These are phyloP conservation scores for Thinocorus orbignyianus DNA, from an alignment of 2,113 vertebrate species.

Conservation along the genomic window DNA sequence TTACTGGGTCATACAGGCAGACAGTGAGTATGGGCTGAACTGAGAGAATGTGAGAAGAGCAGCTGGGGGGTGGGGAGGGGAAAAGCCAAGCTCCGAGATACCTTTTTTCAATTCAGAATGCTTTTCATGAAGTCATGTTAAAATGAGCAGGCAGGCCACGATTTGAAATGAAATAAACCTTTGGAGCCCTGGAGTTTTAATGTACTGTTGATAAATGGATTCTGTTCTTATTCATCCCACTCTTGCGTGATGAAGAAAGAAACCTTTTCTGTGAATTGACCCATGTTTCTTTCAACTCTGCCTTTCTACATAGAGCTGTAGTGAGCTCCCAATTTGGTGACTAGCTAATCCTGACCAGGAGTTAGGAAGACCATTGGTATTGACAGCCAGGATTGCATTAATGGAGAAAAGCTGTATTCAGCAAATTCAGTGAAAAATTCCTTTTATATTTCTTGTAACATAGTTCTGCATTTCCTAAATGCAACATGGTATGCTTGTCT, in stretches of 20 bases:
- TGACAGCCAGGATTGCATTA: neutral
- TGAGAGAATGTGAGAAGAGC: neutral
- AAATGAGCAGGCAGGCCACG: constrained; percentile 43
- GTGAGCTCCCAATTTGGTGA: neutral
- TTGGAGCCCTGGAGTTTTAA: constrained; percentile 53
- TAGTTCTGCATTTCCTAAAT: neutral
- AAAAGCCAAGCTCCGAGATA: neutral
- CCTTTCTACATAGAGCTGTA: neutral
- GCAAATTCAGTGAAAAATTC: neutral
- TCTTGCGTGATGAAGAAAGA: constrained; percentile 17
- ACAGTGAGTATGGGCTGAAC: neutral
- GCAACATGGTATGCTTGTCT: neutral
- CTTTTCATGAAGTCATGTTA: neutral
- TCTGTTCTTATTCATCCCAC: constrained; percentile 45
- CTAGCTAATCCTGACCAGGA: constrained; percentile 32
- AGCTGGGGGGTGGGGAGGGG: neutral
- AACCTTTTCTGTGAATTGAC: constrained; percentile 27
- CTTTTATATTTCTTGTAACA: neutral
- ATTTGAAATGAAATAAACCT: constrained; percentile 62
- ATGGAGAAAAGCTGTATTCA: neutral
- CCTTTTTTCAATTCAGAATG: constrained; percentile 15
- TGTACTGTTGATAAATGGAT: constrained; percentile 56
- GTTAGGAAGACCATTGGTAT: constrained; percentile 13
- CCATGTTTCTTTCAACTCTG: neutral
- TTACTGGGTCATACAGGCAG: neutral